Percentiles rank a stretch among this genome's conserved stretches.
Conservation (phyloP, 2,888 invertebrate species). For the Amphipyra tragopoginis region DNA sequence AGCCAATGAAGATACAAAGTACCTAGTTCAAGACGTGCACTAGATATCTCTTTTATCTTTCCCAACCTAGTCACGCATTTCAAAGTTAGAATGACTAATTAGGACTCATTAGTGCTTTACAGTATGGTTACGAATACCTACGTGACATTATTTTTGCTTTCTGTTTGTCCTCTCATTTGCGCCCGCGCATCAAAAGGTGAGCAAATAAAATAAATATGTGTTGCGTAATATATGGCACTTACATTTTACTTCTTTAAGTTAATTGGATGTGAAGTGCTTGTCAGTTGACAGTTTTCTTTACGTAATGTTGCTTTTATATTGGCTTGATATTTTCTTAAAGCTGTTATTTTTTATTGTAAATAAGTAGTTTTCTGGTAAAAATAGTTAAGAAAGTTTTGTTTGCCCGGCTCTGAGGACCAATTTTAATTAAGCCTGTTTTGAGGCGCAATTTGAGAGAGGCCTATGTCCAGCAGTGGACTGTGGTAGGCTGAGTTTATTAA, state of each 20-base stretch:
- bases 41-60: not conserved
- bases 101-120: not conserved
- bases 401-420: too few species aligned
- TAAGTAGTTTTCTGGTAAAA: too few species aligned
- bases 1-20: not conserved
- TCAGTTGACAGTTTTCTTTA: conserved; percentile 14
- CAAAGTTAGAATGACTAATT: not conserved
- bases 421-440: too few species aligned
- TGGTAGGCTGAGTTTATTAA: too few species aligned
- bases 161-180: conserved; percentile 29
- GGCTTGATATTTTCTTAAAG: not conserved
- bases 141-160: conserved; percentile 14
- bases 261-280: conserved; percentile 60
- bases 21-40: not conserved
- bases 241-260: conserved; percentile 48
- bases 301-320: conserved; percentile 7
- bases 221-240: conserved; percentile 20
- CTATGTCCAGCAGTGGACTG: too few species aligned
- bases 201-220: conserved; percentile 43
- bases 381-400: too few species aligned
- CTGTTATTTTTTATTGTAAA: too few species aligned
- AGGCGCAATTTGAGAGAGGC: too few species aligned
- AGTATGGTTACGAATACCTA: not conserved
- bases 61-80: not conserved
- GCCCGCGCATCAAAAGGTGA: conserved; percentile 25